phyloP scores from a whole-genome alignment of 2,113 vertebrate species.

The Paracanthobrama guichenoti region DNA sequence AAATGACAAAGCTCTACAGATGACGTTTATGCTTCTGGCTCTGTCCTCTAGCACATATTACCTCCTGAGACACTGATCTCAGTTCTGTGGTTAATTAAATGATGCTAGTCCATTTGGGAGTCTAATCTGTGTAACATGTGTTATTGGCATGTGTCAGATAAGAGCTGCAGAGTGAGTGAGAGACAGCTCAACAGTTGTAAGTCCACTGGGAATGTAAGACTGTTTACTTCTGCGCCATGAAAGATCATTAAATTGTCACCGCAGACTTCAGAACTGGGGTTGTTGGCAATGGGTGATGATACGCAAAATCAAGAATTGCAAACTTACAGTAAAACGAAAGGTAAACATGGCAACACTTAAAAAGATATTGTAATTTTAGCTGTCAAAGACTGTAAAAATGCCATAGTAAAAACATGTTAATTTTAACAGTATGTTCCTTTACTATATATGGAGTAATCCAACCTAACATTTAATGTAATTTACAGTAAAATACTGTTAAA shows the following conservation, averaged over 20 bases:
- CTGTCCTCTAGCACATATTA: constrained; percentile 1
- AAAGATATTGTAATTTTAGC: too few relatives aligned
- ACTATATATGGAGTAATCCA: too few relatives aligned
- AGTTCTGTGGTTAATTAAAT: constrained; percentile 39
- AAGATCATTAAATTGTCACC: not conserved
- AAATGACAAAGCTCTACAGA: not conserved
- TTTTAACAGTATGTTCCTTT: too few relatives aligned
- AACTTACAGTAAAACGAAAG: not conserved
- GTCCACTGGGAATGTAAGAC: not conserved
- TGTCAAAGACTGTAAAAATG: too few relatives aligned
- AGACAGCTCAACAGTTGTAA: not conserved
- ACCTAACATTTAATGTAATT: too few relatives aligned
- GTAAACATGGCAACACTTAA: not conserved
- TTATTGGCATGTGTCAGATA: constrained; percentile 61
- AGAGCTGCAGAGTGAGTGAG: constrained; percentile 21
- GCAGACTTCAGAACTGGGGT: too few relatives aligned
- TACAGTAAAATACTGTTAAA: too few relatives aligned
- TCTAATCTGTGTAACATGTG: constrained; percentile 53
- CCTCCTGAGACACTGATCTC: constrained; percentile 12
- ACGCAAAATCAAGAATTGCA: not conserved
- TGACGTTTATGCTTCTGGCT: not conserved
- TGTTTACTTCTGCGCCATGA: not conserved
- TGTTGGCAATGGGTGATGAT: not conserved
- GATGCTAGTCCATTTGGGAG: constrained; percentile 22
- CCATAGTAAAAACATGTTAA: too few relatives aligned